phyloP scores from a whole-genome alignment of 2,888 invertebrate genomes.

The Caradrina clavipalpis region DNA sequence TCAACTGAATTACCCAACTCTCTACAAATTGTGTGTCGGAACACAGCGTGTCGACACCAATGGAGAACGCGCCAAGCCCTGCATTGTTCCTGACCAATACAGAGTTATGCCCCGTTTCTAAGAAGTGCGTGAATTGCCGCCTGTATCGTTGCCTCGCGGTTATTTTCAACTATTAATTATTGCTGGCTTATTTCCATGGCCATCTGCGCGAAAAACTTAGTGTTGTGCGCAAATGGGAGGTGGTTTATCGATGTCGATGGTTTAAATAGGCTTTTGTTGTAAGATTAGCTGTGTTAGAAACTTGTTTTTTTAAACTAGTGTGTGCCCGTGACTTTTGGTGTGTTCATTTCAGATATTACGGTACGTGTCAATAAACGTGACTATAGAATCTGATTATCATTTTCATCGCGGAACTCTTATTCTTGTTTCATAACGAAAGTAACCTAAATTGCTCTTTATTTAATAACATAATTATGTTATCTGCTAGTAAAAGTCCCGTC shows the following conservation, averaged over 20 bases:
- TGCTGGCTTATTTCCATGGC: conserved; percentile 55
- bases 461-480: too few relatives aligned
- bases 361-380: too few relatives aligned
- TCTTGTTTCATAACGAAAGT: too few relatives aligned
- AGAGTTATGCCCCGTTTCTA: conserved; percentile 43
- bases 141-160: conserved; percentile 37
- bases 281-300: too few relatives aligned
- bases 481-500: too few relatives aligned
- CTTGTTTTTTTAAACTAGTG: too few relatives aligned
- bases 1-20: too few relatives aligned
- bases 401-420: too few relatives aligned
- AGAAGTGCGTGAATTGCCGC: conserved; percentile 48
- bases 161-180: conserved; percentile 63
- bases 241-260: neutral
- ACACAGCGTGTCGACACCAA: conserved; percentile 44
- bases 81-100: conserved; percentile 55
- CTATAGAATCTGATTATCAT: too few relatives aligned
- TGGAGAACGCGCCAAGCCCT: conserved; percentile 31
- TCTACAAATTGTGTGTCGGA: neutral
- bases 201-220: conserved; percentile 50
- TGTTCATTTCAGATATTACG: too few relatives aligned
- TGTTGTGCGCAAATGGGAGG: conserved; percentile 13
- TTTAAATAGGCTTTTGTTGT: neutral
- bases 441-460: too few relatives aligned
- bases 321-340: too few relatives aligned